Base-by-base conservation (phyloP, 1,140 invertebrate species). In the Uloborus diversus region DNA sequence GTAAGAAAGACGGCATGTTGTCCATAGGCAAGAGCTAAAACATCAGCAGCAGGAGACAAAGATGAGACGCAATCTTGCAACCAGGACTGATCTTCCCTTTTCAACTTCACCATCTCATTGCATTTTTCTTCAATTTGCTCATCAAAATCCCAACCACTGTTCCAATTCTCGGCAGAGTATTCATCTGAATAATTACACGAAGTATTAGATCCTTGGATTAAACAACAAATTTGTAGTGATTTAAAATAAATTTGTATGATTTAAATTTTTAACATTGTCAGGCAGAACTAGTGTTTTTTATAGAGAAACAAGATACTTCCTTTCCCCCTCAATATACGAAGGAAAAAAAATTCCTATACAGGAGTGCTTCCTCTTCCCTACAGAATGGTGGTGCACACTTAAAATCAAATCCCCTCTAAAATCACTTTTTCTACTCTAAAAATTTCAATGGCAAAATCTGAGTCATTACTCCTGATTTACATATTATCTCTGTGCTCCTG, bases 41-140 rank as follows among this genome's bases (percentile, higher is more conserved):
- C 82, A 85, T 94, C 93, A 51, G 90, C 90, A 69, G 91, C 91
- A 27, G 92, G 92, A 28, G 92, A 93, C n/a, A 93, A 83, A n/a
- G 92, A 91, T 61, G 93, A 86, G 61, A 89, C 85, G 84, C 92
- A 91, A 35, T 90, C 88, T 82, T 92, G 90, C n/a, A 94, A 85
- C 93, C 93, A 94, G 57, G 85, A 84, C 30, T 83, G 81, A 25
- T 80, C 71, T 32, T 32, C 69, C 20, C 66, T 56, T 61, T 79
- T 79, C 9, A 68, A 49, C 20, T 56, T 82, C 9, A 82, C 79
- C 28, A 35, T 65, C 42, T 82, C 83, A 69, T 82, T 83, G 11
- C 61, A 61, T 25, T 57, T 65, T 20, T 25, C 47, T 61, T 61
- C 71, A 25, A 13, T 14, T 61, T 49, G 53, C 4, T 81, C 80